Evolutionary conservation across 2,888 invertebrate genomes (phyloP).

Genomic region (Apantesis nais): DNA sequence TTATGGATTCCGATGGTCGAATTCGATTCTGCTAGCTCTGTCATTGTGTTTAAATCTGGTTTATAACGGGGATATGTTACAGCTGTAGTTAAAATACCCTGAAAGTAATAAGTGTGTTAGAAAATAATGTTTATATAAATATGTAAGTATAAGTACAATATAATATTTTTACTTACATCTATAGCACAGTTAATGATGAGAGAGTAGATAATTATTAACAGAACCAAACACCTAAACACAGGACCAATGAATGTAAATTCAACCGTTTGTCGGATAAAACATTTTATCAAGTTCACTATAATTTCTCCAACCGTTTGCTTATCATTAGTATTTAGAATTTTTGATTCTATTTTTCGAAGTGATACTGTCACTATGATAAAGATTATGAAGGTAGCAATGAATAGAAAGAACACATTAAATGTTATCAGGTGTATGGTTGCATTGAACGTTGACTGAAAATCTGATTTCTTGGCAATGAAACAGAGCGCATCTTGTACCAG

Average conservation of each 20-base stretch:
- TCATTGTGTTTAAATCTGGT: slow-evolving; percentile 63
- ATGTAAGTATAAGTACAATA: neutral
- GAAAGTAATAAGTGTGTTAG: slow-evolving; percentile 44
- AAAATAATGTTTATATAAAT: neutral
- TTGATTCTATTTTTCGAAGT: slow-evolving; percentile 64
- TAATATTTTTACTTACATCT: slow-evolving; percentile 68
- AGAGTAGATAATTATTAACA: slow-evolving; percentile 72
- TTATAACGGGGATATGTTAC: slow-evolving; percentile 73
- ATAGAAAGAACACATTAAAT: slow-evolving; percentile 59
- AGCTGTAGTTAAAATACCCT: slow-evolving; percentile 78
- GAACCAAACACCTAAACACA: slow-evolving; percentile 64
- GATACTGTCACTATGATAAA: slow-evolving; percentile 59
- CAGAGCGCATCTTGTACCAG: slow-evolving; percentile 84
- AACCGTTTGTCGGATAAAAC: slow-evolving; percentile 76
- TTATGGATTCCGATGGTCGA: slow-evolving; percentile 71
- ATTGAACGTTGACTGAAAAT: slow-evolving; percentile 78
- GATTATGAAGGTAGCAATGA: slow-evolving; percentile 60
- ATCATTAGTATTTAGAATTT: slow-evolving; percentile 56
- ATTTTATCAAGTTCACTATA: slow-evolving; percentile 70
- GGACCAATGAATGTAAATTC: slow-evolving; percentile 71
- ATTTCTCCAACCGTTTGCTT: slow-evolving; percentile 56
- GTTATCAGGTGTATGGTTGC: slow-evolving; percentile 71
- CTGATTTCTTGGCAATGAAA: slow-evolving; percentile 82
- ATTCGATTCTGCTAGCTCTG: slow-evolving; percentile 61
- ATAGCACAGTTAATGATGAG: slow-evolving; percentile 75